A percentile compares a stretch with the other conserved stretches of the same genome.
These are phyloP conservation scores for Myiozetetes cayanensis DNA, from an alignment of 2,113 vertebrate genomes.

Conservation along the genomic window DNA sequence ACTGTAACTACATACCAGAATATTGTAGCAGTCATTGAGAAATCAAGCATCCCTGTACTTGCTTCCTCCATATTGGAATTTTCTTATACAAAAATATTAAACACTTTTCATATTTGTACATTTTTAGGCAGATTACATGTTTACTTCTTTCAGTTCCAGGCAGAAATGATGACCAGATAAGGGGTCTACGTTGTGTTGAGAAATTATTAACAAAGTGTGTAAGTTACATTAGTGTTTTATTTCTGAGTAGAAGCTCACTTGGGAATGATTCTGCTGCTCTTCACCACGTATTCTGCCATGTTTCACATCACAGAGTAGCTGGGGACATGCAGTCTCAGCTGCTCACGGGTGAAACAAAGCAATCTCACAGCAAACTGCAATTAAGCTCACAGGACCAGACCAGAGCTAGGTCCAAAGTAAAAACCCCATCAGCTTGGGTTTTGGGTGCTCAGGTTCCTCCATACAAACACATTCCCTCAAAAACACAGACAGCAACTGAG, in stretches of 20 bases:
- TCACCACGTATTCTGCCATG: accelerated
- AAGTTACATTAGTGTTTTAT: not conserved
- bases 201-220: not conserved
- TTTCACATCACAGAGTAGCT: not conserved
- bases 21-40: not conserved
- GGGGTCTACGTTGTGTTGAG: not conserved
- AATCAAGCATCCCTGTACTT: not conserved
- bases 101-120: not conserved
- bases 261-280: not conserved
- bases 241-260: not conserved
- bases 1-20: not conserved
- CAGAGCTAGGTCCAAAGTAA: not conserved
- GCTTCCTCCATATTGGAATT: not conserved
- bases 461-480: not conserved
- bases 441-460: not conserved
- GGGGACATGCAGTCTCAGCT: not conserved
- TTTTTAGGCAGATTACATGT: not conserved
- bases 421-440: accelerated
- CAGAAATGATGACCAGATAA: not conserved
- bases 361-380: not conserved
- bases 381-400: not conserved
- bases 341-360: not conserved
- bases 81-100: not conserved
- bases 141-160: not conserved
- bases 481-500: not conserved